Conservation (phyloP, 2,797 vertebrate genomes). For the Botia kubotai region DNA sequence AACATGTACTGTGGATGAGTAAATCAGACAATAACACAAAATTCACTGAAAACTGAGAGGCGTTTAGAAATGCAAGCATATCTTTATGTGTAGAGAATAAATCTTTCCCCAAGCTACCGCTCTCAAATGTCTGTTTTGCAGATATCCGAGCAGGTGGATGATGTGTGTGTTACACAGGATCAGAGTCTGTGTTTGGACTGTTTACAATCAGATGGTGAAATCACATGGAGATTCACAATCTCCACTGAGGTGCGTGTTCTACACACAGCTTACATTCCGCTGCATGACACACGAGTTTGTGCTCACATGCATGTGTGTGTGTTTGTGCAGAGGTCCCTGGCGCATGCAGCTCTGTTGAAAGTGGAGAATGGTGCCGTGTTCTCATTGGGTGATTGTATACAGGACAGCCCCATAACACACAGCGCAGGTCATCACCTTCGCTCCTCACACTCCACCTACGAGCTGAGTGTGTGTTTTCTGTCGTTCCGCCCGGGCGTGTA, state of each 20-base stretch:
- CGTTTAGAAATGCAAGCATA: no score
- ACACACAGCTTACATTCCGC: background rate
- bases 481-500: conserved; percentile 78
- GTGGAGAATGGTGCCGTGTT: conserved; percentile 26
- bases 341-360: conserved; percentile 44
- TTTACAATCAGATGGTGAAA: conserved; percentile 23
- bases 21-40: no score
- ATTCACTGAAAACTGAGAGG: no score
- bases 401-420: conserved; percentile 19
- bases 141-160: conserved; percentile 43
- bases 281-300: background rate
- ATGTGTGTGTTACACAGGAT: conserved; percentile 38
- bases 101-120: no score
- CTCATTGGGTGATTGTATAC: conserved; percentile 34
- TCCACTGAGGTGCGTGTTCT: conserved; percentile 32
- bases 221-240: conserved; percentile 43
- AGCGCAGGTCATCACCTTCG: background rate
- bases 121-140: conserved; percentile 27
- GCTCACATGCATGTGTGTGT: background rate
- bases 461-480: conserved; percentile 36
- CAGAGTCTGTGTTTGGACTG: conserved; percentile 32
- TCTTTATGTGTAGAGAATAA: background rate
- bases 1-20: no score
- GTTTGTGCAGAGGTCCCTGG: conserved; percentile 37
- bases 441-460: conserved; percentile 35